Conservation (phyloP, 1,140 invertebrate genomes). For the Drosophila micromelanica region DNA sequence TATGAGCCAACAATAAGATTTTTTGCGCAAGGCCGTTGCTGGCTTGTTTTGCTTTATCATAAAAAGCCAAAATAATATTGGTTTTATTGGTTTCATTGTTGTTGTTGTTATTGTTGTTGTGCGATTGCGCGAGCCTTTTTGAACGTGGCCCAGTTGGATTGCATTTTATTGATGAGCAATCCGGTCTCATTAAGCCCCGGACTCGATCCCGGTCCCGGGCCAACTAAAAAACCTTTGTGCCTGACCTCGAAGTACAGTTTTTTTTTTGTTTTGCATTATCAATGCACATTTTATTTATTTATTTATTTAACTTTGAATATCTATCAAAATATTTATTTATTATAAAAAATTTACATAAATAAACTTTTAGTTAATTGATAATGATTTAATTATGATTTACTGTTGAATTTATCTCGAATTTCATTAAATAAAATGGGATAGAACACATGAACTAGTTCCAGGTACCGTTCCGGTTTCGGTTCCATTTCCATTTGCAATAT, state of each 20-base stretch:
- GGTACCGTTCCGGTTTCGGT: background rate
- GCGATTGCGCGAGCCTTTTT: conserved; percentile 23
- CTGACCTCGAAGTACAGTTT: background rate
- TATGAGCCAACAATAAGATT: conserved; percentile 47
- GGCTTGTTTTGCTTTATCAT: conserved; percentile 35
- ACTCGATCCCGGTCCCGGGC: conserved; percentile 10
- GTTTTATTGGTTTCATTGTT: conserved; percentile 10
- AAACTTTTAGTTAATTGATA: no score
- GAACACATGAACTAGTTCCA: conserved; percentile 10
- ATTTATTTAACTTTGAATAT: no score
- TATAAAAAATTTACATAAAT: background rate
- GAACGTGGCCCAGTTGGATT: conserved; percentile 39
- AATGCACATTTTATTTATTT: no score
- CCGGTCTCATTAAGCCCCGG: conserved; percentile 50
- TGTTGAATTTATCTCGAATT: background rate
- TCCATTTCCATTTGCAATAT: conserved; percentile 11
- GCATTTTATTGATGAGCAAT: conserved; percentile 36
- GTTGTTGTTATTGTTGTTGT: conserved; percentile 10
- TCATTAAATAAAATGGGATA: background rate
- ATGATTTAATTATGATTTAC: background rate
- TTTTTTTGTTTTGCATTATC: no score
- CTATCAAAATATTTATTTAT: no score
- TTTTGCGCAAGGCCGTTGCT: conserved; percentile 48
- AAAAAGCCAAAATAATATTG: conserved; percentile 32
- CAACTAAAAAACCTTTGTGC: conserved; percentile 34